Evolutionary conservation across 1,140 invertebrate species (phyloP).

Genomic region (Pogonomyrmex barbatus): DNA sequence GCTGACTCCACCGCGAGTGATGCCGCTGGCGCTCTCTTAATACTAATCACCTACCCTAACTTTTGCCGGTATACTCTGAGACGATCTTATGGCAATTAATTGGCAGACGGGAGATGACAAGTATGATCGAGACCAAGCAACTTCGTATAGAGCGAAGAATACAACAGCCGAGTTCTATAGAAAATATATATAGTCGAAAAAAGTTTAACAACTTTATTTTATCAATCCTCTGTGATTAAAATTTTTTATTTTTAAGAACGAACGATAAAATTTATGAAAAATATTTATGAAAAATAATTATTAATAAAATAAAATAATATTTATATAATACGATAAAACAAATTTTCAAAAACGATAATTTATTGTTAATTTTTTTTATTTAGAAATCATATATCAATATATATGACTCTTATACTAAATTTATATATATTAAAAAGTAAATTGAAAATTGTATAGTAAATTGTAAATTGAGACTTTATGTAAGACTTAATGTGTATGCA

Average conservation of each 20-base stretch:
- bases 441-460: too few relatives aligned
- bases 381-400: too few relatives aligned
- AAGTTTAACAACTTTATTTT: background rate
- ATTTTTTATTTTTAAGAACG: background rate
- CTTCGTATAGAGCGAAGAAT: slow-evolving; percentile 9
- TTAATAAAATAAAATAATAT: background rate
- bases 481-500: background rate
- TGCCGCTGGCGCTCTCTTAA: slow-evolving; percentile 52
- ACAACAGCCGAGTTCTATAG: background rate
- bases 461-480: too few relatives aligned
- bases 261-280: background rate
- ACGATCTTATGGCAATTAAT: slow-evolving; percentile 80
- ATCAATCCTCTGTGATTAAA: background rate
- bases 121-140: slow-evolving; percentile 37
- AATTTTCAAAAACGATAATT: background rate
- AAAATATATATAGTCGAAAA: background rate
- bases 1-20: slow-evolving; percentile 50
- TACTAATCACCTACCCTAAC: slow-evolving; percentile 64
- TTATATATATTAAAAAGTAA: too few relatives aligned
- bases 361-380: background rate
- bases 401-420: too few relatives aligned
- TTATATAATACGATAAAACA: background rate
- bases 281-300: background rate
- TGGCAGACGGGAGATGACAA: slow-evolving; percentile 70
- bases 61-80: slow-evolving; percentile 50